phyloP scores from a whole-genome alignment of 30 jellyfish, hydroid and myxozoan genomes.

The Cassiopea andromeda region DNA sequence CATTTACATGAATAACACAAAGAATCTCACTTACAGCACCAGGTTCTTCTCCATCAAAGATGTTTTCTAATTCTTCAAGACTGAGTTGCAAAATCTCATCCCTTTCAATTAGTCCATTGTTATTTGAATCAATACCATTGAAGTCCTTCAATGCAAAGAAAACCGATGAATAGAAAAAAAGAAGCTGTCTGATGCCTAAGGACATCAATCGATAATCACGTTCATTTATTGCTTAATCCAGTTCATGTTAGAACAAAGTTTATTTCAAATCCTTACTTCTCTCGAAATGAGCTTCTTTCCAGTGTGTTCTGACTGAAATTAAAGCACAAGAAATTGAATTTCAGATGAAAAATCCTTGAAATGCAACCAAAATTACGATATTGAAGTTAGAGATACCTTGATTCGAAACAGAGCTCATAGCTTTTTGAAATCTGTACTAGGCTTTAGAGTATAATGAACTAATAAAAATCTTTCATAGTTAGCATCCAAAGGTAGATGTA shows the following conservation, averaged over 20 bases:
- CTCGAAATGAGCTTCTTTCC: slow-evolving; percentile 21
- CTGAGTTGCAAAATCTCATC: slow-evolving; percentile 24
- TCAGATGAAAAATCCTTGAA: too few species aligned
- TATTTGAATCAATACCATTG: slow-evolving; percentile 9
- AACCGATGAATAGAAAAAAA: neutral
- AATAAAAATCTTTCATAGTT: too few species aligned
- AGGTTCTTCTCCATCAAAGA: slow-evolving; percentile 58
- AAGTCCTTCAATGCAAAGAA: slow-evolving; percentile 38
- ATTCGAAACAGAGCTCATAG: too few species aligned
- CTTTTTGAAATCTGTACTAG: too few species aligned
- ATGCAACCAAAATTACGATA: too few species aligned
- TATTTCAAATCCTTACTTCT: neutral
- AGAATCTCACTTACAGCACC: slow-evolving; percentile 73
- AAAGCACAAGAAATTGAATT: neutral
- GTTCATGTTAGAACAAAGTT: neutral
- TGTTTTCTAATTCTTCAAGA: slow-evolving; percentile 4
- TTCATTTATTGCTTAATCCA: neutral
- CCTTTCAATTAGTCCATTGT: slow-evolving; percentile 19
- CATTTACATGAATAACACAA: too few species aligned
- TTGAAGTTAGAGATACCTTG: too few species aligned
- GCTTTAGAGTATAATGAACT: too few species aligned
- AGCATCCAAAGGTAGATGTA: neutral
- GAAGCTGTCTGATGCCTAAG: neutral
- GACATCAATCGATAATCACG: neutral
- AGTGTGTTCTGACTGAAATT: slow-evolving; percentile 38